Percentiles rank a stretch among this genome's conserved stretches.
Evolutionary conservation across 2,113 vertebrate species (phyloP).

Genomic region (Saccopteryx bilineata): DNA sequence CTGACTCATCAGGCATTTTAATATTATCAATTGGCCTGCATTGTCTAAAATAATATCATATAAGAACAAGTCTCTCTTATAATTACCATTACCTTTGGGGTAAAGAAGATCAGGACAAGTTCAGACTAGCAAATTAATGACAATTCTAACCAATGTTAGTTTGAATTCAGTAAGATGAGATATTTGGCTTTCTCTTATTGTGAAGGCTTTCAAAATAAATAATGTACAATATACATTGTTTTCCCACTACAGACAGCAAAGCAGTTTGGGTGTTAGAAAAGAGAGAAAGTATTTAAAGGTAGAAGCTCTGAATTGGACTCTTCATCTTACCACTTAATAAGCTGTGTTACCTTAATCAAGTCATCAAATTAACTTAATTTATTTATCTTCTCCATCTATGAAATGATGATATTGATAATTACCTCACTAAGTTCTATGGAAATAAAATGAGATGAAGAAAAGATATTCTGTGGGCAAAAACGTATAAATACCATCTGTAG

Average conservation of each 20-base stretch:
- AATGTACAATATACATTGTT: not conserved
- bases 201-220: slow-evolving; percentile 6
- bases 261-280: not conserved
- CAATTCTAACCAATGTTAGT: not conserved
- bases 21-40: not conserved
- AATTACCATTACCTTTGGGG: not conserved
- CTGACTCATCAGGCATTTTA: not conserved
- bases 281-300: not conserved
- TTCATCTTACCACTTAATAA: not conserved
- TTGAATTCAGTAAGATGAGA: not conserved
- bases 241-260: not conserved
- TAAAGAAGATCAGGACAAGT: slow-evolving; percentile 18
- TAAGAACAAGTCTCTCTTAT: slow-evolving; percentile 5
- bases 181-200: slow-evolving; percentile 21
- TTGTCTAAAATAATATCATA: not conserved
- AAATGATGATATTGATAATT: not conserved
- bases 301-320: not conserved
- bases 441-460: not conserved
- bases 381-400: not conserved
- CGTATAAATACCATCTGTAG: not conserved
- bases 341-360: not conserved
- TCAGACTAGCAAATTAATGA: not conserved
- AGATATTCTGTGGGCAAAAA: not conserved
- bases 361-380: not conserved
- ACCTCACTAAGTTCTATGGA: not conserved